A percentile compares a stretch with the other conserved stretches of the same genome.
phyloP scores from a whole-genome alignment of 2,888 invertebrate genomes.

The Trissoscelio sp. region DNA sequence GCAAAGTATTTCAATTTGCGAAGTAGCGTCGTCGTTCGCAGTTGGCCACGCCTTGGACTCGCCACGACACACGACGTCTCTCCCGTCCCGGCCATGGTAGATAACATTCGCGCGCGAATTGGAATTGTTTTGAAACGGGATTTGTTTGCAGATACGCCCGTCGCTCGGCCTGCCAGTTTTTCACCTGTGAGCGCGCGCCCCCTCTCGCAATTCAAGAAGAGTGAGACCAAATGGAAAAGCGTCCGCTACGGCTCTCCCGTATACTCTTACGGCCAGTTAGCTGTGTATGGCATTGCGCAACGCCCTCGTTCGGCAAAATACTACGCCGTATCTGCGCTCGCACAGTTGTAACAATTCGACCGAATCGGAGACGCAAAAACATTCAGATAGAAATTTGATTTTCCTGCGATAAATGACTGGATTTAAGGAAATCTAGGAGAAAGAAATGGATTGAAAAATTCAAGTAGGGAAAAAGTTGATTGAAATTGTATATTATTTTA shows the following conservation, averaged over 20 bases:
- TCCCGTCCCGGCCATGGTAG: background rate
- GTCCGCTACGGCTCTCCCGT: background rate
- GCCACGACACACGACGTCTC: background rate
- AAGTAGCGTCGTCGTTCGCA: background rate
- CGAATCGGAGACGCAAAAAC: too few relatives aligned
- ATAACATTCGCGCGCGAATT: conserved; percentile 17
- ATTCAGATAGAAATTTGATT: too few relatives aligned
- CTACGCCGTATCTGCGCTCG: conserved; percentile 12
- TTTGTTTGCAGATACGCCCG: conserved; percentile 33
- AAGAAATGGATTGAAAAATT: too few relatives aligned
- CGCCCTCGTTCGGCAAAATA: conserved; percentile 24
- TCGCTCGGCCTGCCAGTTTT: conserved; percentile 30
- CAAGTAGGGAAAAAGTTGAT: too few relatives aligned
- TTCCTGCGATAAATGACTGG: too few relatives aligned
- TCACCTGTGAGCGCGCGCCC: conserved; percentile 38
- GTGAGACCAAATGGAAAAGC: conserved; percentile 33
- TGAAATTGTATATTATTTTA: too few relatives aligned
- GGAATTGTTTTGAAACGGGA: conserved; percentile 40
- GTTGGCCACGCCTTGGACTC: background rate
- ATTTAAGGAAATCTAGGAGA: too few relatives aligned
- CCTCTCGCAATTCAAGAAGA: conserved; percentile 1
- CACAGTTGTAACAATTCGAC: background rate
- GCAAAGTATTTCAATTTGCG: conserved; percentile 1
- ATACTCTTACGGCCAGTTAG: conserved; percentile 29
- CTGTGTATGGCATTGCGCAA: conserved; percentile 23